Evolutionary conservation across 2,888 invertebrate genomes (phyloP).

Genomic region (Diaprepes abbreviatus): DNA sequence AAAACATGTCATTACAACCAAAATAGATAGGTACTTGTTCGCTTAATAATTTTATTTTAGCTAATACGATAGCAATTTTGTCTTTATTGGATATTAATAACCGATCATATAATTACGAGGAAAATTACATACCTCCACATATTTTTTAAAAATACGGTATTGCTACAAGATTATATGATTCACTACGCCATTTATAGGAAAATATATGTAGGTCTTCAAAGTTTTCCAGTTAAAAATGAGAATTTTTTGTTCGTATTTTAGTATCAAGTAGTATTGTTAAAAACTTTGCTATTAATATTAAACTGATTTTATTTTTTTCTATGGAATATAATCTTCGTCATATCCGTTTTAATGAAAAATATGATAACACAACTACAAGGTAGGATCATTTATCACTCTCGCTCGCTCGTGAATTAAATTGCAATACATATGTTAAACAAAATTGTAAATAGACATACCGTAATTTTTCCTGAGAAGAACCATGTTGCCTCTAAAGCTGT

Average conservation of each 20-base stretch:
- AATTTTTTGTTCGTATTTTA: conserved; percentile 11
- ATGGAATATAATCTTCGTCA: no score
- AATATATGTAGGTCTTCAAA: conserved; percentile 19
- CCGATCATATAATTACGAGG: conserved; percentile 42
- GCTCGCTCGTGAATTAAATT: no score
- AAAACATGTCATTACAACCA: conserved; percentile 28
- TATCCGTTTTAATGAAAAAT: no score
- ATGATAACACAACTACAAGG: no score
- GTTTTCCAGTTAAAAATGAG: conserved; percentile 25
- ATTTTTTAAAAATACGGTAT: conserved; percentile 39
- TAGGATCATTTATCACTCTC: no score
- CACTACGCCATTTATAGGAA: conserved; percentile 21
- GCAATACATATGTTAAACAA: no score
- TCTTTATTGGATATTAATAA: conserved; percentile 49
- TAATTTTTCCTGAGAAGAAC: no score
- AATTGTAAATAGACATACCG: no score
- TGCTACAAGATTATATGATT: conserved; percentile 40
- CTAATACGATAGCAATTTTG: conserved; percentile 45
- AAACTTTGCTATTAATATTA: not conserved
- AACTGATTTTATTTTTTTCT: not conserved
- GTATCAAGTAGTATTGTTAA: conserved; percentile 7
- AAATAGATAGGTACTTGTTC: conserved; percentile 23
- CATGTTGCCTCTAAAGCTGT: no score
- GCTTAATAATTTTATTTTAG: conserved; percentile 36
- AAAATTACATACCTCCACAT: conserved; percentile 41